These are phyloP conservation scores for Stegana nigrithorax DNA, from an alignment of 2,888 invertebrate genomes.

Conservation along the genomic window DNA sequence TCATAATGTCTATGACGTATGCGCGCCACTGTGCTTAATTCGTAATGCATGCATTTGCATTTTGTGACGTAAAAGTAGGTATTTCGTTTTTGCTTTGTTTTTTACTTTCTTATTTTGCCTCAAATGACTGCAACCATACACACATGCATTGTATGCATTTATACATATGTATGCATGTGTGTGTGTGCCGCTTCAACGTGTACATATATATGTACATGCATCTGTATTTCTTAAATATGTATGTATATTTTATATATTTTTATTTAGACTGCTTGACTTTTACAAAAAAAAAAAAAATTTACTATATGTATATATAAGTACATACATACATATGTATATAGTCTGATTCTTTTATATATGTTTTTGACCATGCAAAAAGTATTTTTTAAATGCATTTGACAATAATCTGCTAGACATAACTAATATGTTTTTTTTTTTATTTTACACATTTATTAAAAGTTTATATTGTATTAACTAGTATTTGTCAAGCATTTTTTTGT, in stretches of 20 bases:
- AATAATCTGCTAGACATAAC: too few relatives aligned
- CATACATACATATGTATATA: neutral
- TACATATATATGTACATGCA: neutral
- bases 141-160: neutral
- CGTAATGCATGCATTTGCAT: too few relatives aligned
- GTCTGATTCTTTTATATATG: neutral
- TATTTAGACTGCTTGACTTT: too few relatives aligned
- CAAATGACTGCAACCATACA: too few relatives aligned
- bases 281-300: neutral
- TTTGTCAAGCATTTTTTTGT: slow-evolving; percentile 7
- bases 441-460: neutral
- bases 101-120: too few relatives aligned
- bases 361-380: neutral
- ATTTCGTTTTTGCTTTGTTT: too few relatives aligned
- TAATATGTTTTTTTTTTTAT: neutral
- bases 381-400: neutral
- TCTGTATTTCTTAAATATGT: neutral
- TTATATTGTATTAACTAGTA: slow-evolving; percentile 6
- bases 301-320: neutral
- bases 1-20: too few relatives aligned
- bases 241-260: neutral
- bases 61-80: too few relatives aligned
- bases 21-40: too few relatives aligned
- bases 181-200: slow-evolving; percentile 22
- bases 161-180: neutral